Percentiles rank a stretch among this genome's conserved stretches.
These are phyloP conservation scores for Meloidogyne chitwoodi DNA, from an alignment of 1,140 invertebrate genomes.

Conservation along the genomic window DNA sequence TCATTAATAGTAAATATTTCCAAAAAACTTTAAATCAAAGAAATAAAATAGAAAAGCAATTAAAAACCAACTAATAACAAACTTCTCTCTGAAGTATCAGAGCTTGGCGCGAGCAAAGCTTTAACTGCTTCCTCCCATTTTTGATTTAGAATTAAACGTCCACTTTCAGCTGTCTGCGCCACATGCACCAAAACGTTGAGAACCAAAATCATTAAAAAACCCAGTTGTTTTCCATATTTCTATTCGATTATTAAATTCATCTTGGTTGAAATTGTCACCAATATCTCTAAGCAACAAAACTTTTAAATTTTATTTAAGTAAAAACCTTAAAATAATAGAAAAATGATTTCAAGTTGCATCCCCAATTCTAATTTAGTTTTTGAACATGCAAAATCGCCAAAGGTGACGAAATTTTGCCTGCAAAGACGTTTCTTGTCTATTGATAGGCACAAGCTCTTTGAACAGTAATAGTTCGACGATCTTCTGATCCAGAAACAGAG, in stretches of 20 bases:
- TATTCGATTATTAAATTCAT: constrained; percentile 66
- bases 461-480: constrained; percentile 81
- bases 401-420: constrained; percentile 41
- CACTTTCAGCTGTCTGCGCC: constrained; percentile 78
- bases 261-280: constrained; percentile 67
- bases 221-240: constrained; percentile 71
- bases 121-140: constrained; percentile 75
- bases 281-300: constrained; percentile 65
- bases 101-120: constrained; percentile 52
- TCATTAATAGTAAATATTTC: not conserved
- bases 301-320: constrained; percentile 11
- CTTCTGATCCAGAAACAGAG: constrained; percentile 86
- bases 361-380: constrained; percentile 46
- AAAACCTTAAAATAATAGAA: constrained; percentile 45
- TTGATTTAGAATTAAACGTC: constrained; percentile 72
- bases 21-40: not conserved
- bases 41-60: too few species aligned
- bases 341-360: constrained; percentile 54
- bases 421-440: constrained; percentile 60
- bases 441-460: constrained; percentile 79
- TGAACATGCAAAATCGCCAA: constrained; percentile 42
- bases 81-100: constrained; percentile 44
- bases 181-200: constrained; percentile 87
- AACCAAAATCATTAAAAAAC: constrained; percentile 95
- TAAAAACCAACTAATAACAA: constrained; percentile 18